These are phyloP conservation scores for Heliangelus exortis DNA, from an alignment of 2,797 vertebrate species.

Conservation along the genomic window DNA sequence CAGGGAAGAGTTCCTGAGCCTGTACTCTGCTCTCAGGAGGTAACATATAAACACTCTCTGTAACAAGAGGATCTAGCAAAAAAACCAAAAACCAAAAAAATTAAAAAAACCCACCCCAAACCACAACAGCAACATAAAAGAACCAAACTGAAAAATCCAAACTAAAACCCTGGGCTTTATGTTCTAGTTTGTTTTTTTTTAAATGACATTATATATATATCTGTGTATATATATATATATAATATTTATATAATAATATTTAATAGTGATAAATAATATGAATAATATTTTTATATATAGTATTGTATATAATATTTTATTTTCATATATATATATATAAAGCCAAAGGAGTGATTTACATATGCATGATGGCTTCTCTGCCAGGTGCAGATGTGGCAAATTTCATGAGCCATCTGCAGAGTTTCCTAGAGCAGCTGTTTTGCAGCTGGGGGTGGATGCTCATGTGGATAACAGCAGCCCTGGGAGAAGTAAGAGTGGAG, in stretches of 20 bases:
- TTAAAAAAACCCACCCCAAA: not conserved
- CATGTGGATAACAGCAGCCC: not conserved
- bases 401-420: conserved; percentile 22
- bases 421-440: not conserved
- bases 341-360: too few species aligned
- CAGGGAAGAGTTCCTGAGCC: not conserved
- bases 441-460: not conserved
- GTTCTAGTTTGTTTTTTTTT: not conserved
- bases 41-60: not conserved
- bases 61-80: not conserved
- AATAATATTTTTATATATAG: too few species aligned
- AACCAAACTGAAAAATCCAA: not conserved
- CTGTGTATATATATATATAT: too few species aligned
- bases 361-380: not conserved
- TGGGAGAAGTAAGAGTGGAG: not conserved
- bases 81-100: not conserved
- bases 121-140: not conserved
- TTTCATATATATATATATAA: too few species aligned
- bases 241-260: too few species aligned
- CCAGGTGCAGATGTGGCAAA: not conserved
- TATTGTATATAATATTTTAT: too few species aligned
- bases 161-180: not conserved
- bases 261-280: too few species aligned
- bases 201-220: too few species aligned
- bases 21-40: not conserved